phyloP scores from a whole-genome alignment of 2,797 vertebrate genomes.

The Rhincodon typus region DNA sequence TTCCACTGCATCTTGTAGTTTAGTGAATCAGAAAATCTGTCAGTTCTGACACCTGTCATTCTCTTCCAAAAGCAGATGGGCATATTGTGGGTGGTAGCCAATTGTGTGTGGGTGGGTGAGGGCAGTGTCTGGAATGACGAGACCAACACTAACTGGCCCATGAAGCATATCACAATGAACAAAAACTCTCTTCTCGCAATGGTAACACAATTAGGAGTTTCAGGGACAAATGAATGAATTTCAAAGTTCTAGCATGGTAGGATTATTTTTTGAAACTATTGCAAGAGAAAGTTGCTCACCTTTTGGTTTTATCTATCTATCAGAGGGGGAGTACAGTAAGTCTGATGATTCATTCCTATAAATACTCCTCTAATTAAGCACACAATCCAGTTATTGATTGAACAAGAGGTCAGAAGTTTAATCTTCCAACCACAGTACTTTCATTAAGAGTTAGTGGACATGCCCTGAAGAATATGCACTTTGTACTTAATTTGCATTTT shows the following conservation, averaged over 20 bases:
- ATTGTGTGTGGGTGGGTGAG: too few relatives aligned
- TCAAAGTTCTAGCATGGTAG: neutral
- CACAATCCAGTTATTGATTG: neutral
- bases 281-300: neutral
- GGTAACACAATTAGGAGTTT: neutral
- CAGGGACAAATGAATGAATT: neutral
- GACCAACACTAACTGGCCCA: neutral
- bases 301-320: neutral
- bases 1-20: neutral
- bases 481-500: constrained; percentile 7
- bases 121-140: too few relatives aligned
- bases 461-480: neutral
- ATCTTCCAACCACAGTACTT: neutral
- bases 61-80: neutral
- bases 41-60: neutral
- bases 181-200: neutral
- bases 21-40: neutral
- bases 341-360: neutral
- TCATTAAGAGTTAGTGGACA: neutral
- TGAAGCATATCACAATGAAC: neutral
- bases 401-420: neutral
- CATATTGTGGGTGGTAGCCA: neutral
- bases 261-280: neutral
- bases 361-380: neutral
- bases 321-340: neutral